A percentile compares a stretch with the other conserved stretches of the same genome.
Conservation (phyloP, 2,113 vertebrate species). For the Catharus bicknelli region DNA sequence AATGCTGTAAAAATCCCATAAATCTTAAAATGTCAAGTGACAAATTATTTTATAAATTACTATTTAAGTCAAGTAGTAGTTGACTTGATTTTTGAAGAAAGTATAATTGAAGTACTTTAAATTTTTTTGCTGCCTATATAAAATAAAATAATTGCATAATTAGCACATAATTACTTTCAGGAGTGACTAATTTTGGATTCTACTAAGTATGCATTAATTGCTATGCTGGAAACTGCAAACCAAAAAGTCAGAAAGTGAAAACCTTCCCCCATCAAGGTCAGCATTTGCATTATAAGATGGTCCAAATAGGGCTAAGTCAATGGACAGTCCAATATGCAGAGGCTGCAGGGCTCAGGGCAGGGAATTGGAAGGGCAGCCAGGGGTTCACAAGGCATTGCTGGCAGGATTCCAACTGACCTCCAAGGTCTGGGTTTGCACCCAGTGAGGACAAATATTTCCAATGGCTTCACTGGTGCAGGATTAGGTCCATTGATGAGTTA, state of each 20-base stretch:
- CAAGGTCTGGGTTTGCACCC: not conserved
- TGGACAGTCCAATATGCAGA: not conserved
- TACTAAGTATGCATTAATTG: slow-evolving; percentile 40
- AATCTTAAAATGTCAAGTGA: slow-evolving; percentile 65
- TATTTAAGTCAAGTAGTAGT: slow-evolving; percentile 67
- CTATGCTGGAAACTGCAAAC: not conserved
- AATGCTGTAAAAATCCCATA: slow-evolving; percentile 12
- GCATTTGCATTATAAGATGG: slow-evolving; percentile 13
- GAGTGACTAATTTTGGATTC: slow-evolving; percentile 56
- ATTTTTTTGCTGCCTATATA: slow-evolving; percentile 38
- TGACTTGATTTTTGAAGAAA: slow-evolving; percentile 58
- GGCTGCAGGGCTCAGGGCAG: not conserved
- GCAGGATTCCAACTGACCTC: not conserved
- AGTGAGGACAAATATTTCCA: not conserved
- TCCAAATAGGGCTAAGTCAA: not conserved
- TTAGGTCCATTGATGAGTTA: not conserved
- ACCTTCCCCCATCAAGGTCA: slow-evolving; percentile 19
- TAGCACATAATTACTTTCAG: slow-evolving; percentile 66
- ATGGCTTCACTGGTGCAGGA: not conserved
- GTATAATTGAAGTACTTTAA: slow-evolving; percentile 59
- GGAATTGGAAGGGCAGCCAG: not conserved
- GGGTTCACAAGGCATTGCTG: not conserved
- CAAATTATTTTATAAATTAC: slow-evolving; percentile 62
- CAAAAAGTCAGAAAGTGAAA: slow-evolving; percentile 15
- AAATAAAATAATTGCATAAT: slow-evolving; percentile 74